phyloP scores from a whole-genome alignment of 2,888 invertebrate genomes.

The Stenodema calcarata region DNA sequence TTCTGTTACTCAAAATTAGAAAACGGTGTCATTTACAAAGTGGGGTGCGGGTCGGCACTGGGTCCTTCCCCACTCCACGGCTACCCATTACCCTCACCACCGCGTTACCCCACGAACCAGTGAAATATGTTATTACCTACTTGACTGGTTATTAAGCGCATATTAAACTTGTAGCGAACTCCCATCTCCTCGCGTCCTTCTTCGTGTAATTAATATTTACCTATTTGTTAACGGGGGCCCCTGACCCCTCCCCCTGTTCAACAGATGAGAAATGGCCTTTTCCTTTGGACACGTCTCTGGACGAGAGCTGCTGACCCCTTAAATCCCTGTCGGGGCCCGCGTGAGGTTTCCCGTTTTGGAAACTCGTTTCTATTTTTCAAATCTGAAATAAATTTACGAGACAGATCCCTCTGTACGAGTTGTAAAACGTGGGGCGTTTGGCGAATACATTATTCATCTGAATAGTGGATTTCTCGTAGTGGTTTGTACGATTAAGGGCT shows the following conservation, averaged over 20 bases:
- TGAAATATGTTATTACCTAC: conserved; percentile 56
- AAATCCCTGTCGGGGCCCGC: background rate
- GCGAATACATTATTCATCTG: background rate
- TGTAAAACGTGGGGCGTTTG: background rate
- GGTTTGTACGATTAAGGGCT: no score
- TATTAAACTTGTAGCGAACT: conserved; percentile 55
- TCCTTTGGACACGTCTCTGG: background rate
- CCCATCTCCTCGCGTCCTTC: conserved; percentile 49
- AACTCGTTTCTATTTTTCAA: background rate
- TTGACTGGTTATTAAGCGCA: conserved; percentile 55
- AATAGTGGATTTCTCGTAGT: no score
- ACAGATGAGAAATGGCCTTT: conserved; percentile 12
- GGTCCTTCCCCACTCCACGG: background rate
- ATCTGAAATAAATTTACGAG: background rate
- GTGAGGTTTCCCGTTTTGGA: background rate
- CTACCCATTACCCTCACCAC: background rate
- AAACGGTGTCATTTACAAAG: conserved; percentile 56
- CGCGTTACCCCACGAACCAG: conserved; percentile 14
- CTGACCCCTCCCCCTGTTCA: background rate
- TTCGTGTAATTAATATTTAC: conserved; percentile 54
- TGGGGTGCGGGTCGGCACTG: conserved; percentile 9
- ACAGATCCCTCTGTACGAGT: background rate
- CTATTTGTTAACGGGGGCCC: conserved; percentile 50
- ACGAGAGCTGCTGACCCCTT: conserved; percentile 11
- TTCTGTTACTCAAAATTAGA: conserved; percentile 54